Evolutionary conservation across 2,888 invertebrate species (phyloP).

Genomic region (Agrenia bidenticulata): DNA sequence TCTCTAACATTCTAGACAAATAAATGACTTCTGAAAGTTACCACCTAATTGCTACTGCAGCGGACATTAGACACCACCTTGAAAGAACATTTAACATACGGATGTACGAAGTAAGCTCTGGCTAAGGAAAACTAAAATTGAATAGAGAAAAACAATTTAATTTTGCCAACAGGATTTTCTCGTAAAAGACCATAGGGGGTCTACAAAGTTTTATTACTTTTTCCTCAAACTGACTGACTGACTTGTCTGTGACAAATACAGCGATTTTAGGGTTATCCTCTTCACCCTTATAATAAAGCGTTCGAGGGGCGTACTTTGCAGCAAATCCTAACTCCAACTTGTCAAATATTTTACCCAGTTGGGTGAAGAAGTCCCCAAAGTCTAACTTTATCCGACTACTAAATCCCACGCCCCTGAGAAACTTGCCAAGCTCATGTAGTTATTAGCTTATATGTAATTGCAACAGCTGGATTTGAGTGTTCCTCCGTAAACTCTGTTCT

Average conservation of each 20-base stretch:
- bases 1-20: too few species aligned
- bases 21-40: too few species aligned
- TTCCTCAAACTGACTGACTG: neutral
- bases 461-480: conserved; percentile 17
- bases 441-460: conserved; percentile 19
- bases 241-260: conserved; percentile 10
- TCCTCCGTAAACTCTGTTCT: conserved; percentile 1
- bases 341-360: too few species aligned
- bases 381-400: too few species aligned
- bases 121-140: neutral
- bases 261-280: conserved; percentile 8
- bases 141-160: conserved; percentile 16
- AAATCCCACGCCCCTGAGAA: too few species aligned
- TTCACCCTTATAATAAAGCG: neutral
- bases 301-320: neutral
- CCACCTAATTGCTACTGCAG: too few species aligned
- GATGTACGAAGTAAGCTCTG: neutral
- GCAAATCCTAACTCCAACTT: neutral
- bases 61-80: too few species aligned
- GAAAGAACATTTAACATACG: neutral
- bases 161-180: conserved; percentile 17
- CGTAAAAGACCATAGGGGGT: conserved; percentile 16
- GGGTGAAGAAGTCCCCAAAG: too few species aligned
- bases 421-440: neutral
- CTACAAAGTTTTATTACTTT: conserved; percentile 12